phyloP scores from a whole-genome alignment of 2,888 invertebrate species.

The Syrphus vitripennis region DNA sequence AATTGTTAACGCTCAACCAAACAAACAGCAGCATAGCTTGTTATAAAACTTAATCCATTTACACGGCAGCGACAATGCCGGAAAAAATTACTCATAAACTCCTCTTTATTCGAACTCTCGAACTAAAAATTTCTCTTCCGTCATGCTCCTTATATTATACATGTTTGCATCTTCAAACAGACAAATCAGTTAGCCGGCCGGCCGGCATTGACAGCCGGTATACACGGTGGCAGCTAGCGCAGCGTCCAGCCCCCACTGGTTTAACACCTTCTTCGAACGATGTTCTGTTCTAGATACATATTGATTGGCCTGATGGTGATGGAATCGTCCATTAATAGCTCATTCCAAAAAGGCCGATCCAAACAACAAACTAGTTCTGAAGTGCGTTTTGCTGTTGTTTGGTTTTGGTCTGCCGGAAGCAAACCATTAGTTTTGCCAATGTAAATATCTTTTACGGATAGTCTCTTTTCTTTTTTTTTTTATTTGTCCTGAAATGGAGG shows the following conservation, averaged over 20 bases:
- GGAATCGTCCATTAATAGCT: slow-evolving; percentile 63
- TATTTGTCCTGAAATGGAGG: background rate
- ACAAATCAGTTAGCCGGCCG: slow-evolving; percentile 46
- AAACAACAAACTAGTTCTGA: slow-evolving; percentile 46
- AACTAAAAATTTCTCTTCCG: slow-evolving; percentile 53
- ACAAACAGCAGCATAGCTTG: background rate
- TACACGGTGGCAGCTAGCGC: background rate
- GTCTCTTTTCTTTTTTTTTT: background rate
- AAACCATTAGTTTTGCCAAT: slow-evolving; percentile 38
- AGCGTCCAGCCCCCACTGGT: slow-evolving; percentile 42
- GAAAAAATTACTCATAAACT: slow-evolving; percentile 53
- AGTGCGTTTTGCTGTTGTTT: slow-evolving; percentile 57
- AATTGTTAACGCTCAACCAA: slow-evolving; percentile 3
- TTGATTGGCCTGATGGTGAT: slow-evolving; percentile 46
- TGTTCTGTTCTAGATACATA: slow-evolving; percentile 62
- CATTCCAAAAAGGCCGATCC: slow-evolving; percentile 17
- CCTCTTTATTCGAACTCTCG: slow-evolving; percentile 19
- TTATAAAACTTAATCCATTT: slow-evolving; percentile 24
- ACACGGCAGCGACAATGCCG: slow-evolving; percentile 42
- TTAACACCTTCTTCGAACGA: slow-evolving; percentile 31
- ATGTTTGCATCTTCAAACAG: slow-evolving; percentile 30
- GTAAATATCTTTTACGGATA: slow-evolving; percentile 24
- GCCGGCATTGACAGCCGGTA: no score
- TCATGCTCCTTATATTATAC: slow-evolving; percentile 38
- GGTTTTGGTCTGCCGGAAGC: slow-evolving; percentile 60